A percentile compares a stretch with the other conserved stretches of the same genome.
Evolutionary conservation across 2,888 invertebrate genomes (phyloP).

Genomic region (Plusia festucae): DNA sequence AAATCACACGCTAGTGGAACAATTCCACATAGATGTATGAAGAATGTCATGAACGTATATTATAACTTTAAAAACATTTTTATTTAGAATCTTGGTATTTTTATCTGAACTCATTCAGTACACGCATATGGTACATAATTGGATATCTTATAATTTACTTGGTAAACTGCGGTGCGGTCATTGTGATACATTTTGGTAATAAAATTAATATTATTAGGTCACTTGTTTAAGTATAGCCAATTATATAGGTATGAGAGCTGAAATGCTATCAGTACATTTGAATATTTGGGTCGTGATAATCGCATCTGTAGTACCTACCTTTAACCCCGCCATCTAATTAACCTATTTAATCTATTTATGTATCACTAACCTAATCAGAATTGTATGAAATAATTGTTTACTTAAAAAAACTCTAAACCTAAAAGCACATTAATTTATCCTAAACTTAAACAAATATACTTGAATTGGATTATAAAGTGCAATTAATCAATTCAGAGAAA

Average conservation of each 20-base stretch:
- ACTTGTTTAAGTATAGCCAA: too few species aligned
- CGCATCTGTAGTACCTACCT: too few species aligned
- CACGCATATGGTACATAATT: not conserved
- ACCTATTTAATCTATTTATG: not conserved
- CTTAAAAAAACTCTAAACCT: too few species aligned
- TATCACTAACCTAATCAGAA: too few species aligned
- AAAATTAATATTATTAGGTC: slow-evolving; percentile 25
- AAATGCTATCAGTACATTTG: slow-evolving; percentile 22
- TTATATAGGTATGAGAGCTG: slow-evolving; percentile 29
- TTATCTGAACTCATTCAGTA: not conserved
- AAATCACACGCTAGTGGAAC: too few species aligned
- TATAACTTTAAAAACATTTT: not conserved
- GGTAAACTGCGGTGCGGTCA: slow-evolving; percentile 12
- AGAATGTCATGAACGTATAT: not conserved
- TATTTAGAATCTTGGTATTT: not conserved
- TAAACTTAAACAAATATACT: too few species aligned
- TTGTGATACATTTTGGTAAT: slow-evolving; percentile 32
- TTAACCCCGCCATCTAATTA: too few species aligned
- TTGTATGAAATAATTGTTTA: not conserved
- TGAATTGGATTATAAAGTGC: not conserved
- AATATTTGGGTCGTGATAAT: slow-evolving; percentile 23
- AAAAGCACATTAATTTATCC: too few species aligned
- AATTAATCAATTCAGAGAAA: not conserved
- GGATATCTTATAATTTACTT: not conserved
- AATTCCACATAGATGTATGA: not conserved